A percentile compares a stretch with the other conserved stretches of the same genome.
Evolutionary conservation across 2,797 vertebrate species (phyloP).

Genomic region (Tarsius wallacei): DNA sequence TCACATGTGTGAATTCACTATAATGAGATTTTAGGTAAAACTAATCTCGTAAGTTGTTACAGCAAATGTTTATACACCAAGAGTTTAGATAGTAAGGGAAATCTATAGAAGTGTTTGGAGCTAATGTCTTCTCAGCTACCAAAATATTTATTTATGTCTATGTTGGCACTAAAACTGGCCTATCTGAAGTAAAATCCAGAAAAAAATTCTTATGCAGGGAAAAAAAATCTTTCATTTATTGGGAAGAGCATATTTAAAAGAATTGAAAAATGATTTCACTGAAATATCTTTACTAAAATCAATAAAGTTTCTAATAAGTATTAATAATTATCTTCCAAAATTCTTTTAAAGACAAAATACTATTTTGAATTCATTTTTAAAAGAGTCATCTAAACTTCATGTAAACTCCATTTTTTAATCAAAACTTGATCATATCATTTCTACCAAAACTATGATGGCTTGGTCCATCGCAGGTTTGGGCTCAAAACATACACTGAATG

Average conservation of each 20-base stretch:
- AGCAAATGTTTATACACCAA: background rate
- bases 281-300: slow-evolving; percentile 25
- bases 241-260: slow-evolving; percentile 3
- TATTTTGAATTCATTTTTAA: slow-evolving; percentile 25
- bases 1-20: background rate
- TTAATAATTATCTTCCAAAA: background rate
- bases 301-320: slow-evolving; percentile 2
- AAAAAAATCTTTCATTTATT: background rate
- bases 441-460: background rate
- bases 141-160: background rate
- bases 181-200: slow-evolving; percentile 16
- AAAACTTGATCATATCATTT: background rate
- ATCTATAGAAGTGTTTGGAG: background rate
- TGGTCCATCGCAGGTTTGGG: background rate
- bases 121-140: background rate
- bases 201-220: background rate
- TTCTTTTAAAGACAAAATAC: slow-evolving; percentile 32
- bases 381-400: background rate
- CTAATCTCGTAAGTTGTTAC: background rate
- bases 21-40: background rate
- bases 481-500: background rate
- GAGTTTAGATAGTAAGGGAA: background rate
- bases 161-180: background rate
- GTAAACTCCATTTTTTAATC: slow-evolving; percentile 13
- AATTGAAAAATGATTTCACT: slow-evolving; percentile 11